Evolutionary conservation across 2,888 invertebrate species (phyloP).

Genomic region (Chesias legatella): DNA sequence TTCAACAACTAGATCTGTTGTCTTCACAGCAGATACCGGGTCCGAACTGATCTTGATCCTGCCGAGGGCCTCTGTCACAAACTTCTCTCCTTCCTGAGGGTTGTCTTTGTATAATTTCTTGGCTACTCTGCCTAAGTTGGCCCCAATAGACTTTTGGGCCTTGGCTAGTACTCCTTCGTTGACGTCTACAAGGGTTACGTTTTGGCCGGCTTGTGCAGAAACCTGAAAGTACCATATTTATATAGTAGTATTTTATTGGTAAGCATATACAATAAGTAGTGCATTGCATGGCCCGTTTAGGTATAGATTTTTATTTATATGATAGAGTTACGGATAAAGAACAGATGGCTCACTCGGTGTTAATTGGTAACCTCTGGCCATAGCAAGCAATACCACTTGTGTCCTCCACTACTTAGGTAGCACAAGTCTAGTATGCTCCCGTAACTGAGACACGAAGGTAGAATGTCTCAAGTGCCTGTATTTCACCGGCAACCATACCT

Average conservation of each 20-base stretch:
- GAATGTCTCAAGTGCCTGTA: too few relatives aligned
- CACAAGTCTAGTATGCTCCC: too few relatives aligned
- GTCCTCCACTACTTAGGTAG: too few relatives aligned
- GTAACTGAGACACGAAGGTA: too few relatives aligned
- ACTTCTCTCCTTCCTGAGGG: slow-evolving; percentile 82
- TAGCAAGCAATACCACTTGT: too few relatives aligned
- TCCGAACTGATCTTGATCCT: slow-evolving; percentile 83
- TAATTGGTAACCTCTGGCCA: too few relatives aligned
- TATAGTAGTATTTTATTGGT: neutral
- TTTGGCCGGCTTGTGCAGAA: slow-evolving; percentile 90
- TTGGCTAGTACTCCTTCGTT: slow-evolving; percentile 86
- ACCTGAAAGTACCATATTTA: slow-evolving; percentile 76
- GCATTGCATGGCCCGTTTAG: too few relatives aligned
- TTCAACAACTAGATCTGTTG: slow-evolving; percentile 88
- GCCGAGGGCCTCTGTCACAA: slow-evolving; percentile 80
- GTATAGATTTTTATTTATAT: too few relatives aligned
- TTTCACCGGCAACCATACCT: too few relatives aligned
- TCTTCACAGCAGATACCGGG: slow-evolving; percentile 80
- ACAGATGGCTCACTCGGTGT: too few relatives aligned
- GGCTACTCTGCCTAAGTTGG: slow-evolving; percentile 86
- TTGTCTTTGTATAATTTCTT: slow-evolving; percentile 89
- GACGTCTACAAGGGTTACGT: slow-evolving; percentile 90
- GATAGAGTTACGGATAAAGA: too few relatives aligned
- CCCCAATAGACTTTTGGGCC: slow-evolving; percentile 84
- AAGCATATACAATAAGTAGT: too few relatives aligned